Base-by-base conservation (phyloP, 2,888 invertebrate genomes). In the Mimachlamys varia region DNA sequence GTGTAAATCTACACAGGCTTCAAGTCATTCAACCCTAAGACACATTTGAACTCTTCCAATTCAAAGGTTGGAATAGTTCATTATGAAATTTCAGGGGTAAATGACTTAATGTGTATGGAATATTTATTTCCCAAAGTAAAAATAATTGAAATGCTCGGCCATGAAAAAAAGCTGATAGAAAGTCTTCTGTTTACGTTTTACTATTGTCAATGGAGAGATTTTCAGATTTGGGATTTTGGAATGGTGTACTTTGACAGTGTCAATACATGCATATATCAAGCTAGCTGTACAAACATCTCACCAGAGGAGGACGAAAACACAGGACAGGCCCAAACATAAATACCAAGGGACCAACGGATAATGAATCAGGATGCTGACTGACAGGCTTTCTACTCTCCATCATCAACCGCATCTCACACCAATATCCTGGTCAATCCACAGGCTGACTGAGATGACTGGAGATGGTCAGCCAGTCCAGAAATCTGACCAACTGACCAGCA, bases 321-420 rank as follows among this genome's bases (percentile, higher is more conserved):
- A 76, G 33, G 76, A 76, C 12, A 1, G 76, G 33, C 27, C 10
- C 27, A 27, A 7, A 10, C 7, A 44, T 7, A 62, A 62, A 62
- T 22, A n/a, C n/a, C 33, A 33, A 19, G 27, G 76, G 76, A 33
- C 33, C 27, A 10, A 76, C 13, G 27, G 76, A 33, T 76, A 76
- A 76, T 76, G 76, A 76, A 76, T 76, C 76, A 33, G 7, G 76
- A 76, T 22, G 33, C 12, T 5, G 33, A 33, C 33, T 76, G 76
- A 76, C 76, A 76, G 76, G 76, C 27, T 76, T 76, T 76, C 76
- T 33, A 33, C 27, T 76, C 33, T 27, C 76, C 76, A 76, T 76
- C 76, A 76, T 33, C n/a, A n/a, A n/a, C 76, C 76, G 0, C 76
- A 76, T 33, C 76, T 76, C 33, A 33, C 76, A 33, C 76, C 33